Conservation (phyloP, 2,113 vertebrate genomes). For the Eublepharis macularius region DNA sequence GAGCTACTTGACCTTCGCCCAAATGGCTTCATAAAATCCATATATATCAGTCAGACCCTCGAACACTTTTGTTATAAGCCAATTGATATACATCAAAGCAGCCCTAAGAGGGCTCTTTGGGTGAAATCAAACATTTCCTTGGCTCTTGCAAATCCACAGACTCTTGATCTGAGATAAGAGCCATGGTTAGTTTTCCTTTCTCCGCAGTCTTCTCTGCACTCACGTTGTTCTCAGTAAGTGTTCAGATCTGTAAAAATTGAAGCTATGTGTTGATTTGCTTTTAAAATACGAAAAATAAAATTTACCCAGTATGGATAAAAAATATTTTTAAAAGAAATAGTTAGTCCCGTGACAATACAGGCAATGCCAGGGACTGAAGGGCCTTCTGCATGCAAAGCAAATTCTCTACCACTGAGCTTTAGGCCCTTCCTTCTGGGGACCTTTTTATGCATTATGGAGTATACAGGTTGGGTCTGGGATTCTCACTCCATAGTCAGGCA, state of each 20-base stretch:
- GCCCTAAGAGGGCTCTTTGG: constrained; percentile 31
- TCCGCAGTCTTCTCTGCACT: background rate
- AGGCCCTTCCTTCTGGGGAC: too few species aligned
- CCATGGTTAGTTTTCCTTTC: background rate
- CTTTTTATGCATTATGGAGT: too few species aligned
- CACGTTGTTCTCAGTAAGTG: background rate
- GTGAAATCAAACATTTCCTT: constrained; percentile 18
- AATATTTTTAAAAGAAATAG: background rate
- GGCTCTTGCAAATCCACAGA: constrained; percentile 9
- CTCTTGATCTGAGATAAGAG: constrained; percentile 25
- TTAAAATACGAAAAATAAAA: background rate
- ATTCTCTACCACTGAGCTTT: too few species aligned
- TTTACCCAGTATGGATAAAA: background rate
- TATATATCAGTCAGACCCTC: constrained; percentile 42
- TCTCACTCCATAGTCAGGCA: too few species aligned
- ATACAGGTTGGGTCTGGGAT: too few species aligned
- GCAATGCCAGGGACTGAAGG: too few species aligned
- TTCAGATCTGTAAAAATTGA: background rate
- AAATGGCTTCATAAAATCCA: constrained; percentile 59
- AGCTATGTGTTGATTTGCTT: background rate
- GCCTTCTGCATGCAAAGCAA: too few species aligned
- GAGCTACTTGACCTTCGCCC: constrained; percentile 49
- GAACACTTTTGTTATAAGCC: constrained; percentile 41
- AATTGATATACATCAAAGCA: constrained; percentile 28
- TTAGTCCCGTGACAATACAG: background rate